Evolutionary conservation across 2,113 vertebrate genomes (phyloP), one percentile per base, ranked within the genome.

Genomic region (Cnemophilus loriae): DNA sequence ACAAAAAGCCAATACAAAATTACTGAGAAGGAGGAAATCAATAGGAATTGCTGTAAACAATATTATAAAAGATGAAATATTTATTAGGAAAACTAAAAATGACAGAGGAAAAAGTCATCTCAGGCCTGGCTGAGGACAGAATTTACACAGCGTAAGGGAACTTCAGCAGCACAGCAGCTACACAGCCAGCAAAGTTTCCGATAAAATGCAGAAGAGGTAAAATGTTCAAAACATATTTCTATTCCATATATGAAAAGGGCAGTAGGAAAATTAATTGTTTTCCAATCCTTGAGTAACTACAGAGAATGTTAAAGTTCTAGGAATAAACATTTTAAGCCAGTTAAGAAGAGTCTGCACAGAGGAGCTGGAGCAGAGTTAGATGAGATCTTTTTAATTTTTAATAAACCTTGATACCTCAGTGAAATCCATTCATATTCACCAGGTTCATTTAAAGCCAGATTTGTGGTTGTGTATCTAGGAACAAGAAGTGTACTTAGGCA

Each of bases 31-130:
- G 28, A 75, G 20, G 17, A 89, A 94, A 96, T 89, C 77, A 42
- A 89, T 89, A 95, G 80, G 55, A 92, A 92, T 92, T 90, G 75
- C 56, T 94, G 65, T 85, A 89, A 96, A 89, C 53, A 50, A 83
- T 91, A 81, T 89, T 87, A 93, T 65, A 90, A 93, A 87, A 84
- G n/a, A 87, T 88, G 3, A 93, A 95, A 93, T 93, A 95, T 94
- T 92, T 91, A 96, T 91, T 73, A 89, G 75, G 24, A 90, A 96
- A 89, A 46, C 49, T 80, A 37, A 83, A 65, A 74, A 90, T 55
- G 30, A 79, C 4, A 35, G 65, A 78, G 14, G 32, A 91, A 91
- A 70, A 67, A 94, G 41, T 37, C 47, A 67, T 60, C 0, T 1
- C 1, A 2, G 81, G 49, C 16, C 61, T 76, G 61, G 44, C 32